These are phyloP conservation scores for Rhysida immarginata DNA, from an alignment of 1,140 invertebrate genomes.

Conservation along the genomic window DNA sequence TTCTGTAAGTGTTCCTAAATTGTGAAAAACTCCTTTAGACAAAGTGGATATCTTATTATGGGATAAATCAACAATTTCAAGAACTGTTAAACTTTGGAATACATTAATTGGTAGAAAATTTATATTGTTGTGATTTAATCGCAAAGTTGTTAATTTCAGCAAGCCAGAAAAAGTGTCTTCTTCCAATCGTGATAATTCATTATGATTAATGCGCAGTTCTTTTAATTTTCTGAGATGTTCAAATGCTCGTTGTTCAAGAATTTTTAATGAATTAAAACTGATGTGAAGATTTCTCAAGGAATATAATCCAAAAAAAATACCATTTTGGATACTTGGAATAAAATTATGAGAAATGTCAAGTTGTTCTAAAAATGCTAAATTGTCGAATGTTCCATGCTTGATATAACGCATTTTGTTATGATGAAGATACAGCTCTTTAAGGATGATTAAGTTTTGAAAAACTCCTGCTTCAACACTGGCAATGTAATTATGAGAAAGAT, in stretches of 20 bases:
- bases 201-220: constrained; percentile 73
- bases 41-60: not conserved
- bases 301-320: constrained; percentile 41
- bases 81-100: not conserved
- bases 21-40: not conserved
- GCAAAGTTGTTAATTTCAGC: not conserved
- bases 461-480: not conserved
- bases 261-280: constrained; percentile 50
- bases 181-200: constrained; percentile 30
- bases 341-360: constrained; percentile 5
- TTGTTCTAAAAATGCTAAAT: not conserved
- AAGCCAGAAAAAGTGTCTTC: not conserved
- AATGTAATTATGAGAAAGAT: constrained; percentile 3
- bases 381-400: constrained; percentile 3
- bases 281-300: constrained; percentile 41
- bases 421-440: not conserved
- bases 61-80: not conserved
- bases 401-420: constrained; percentile 1
- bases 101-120: not conserved
- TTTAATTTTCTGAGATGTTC: constrained; percentile 51
- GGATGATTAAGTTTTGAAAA: not conserved
- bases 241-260: constrained; percentile 41
- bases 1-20: not conserved
- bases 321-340: constrained; percentile 13
- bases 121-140: not conserved